Evolutionary conservation across 2,113 vertebrate species (phyloP).

Genomic region (Lutjanus erythropterus): DNA sequence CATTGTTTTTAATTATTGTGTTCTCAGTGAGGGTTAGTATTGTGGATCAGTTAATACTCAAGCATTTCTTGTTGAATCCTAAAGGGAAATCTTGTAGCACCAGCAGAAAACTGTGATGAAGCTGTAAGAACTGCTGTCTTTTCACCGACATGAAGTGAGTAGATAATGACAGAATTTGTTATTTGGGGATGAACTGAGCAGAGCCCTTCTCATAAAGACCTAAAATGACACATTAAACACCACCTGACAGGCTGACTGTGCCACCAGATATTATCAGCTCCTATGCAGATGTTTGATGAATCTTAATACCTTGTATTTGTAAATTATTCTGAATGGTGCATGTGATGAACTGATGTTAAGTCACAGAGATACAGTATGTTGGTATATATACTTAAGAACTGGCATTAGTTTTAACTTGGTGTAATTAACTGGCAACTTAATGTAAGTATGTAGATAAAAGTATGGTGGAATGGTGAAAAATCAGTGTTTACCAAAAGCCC

Average conservation of each 20-base stretch:
- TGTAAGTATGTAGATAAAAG: too few species aligned
- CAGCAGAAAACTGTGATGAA: neutral
- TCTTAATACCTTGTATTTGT: too few species aligned
- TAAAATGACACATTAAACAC: neutral
- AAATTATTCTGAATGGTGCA: neutral
- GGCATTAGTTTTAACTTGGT: neutral
- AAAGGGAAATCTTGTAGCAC: neutral
- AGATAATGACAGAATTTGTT: neutral
- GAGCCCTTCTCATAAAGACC: neutral
- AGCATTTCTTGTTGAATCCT: neutral
- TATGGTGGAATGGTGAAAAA: too few species aligned
- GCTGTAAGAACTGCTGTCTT: slow-evolving; percentile 3
- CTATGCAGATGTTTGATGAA: neutral
- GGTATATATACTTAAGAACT: too few species aligned
- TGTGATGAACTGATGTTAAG: neutral
- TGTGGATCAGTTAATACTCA: slow-evolving; percentile 2
- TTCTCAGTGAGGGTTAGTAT: neutral
- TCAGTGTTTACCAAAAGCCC: too few species aligned
- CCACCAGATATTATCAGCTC: neutral
- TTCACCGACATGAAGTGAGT: neutral
- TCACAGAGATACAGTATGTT: neutral
- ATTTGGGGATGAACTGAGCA: slow-evolving; percentile 4
- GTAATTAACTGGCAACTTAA: neutral
- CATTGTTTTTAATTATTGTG: neutral
- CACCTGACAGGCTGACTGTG: slow-evolving; percentile 16